Evolutionary conservation across 2,797 vertebrate species (phyloP), one percentile per base, ranked within the genome.

Genomic region (Rhincodon typus): DNA sequence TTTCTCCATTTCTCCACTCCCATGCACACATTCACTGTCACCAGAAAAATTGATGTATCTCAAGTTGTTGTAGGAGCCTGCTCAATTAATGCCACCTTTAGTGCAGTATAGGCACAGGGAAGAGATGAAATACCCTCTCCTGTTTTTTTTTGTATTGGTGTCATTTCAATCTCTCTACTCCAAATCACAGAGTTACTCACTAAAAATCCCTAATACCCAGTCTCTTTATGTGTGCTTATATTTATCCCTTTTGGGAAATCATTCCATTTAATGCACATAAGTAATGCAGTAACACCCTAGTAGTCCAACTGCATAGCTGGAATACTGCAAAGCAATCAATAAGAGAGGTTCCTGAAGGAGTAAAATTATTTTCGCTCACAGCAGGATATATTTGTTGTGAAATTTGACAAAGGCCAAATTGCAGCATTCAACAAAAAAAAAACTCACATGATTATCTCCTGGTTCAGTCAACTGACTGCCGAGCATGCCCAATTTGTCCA

Each of bases 371-470:
- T 69, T n/a, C 62, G 0, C 90, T 93, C 12, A 21, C 19, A 25
- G 23, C 82, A 38, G 19, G 90, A 13, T 42, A 10, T 12, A 93
- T 38, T 42, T 42, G 34, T n/a, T 66, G 66, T 25, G 8, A 93
- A 93, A 67, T 67, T 12, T 21, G 62, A 12, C 90, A 91, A 6
- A 23, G 62, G 62, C 21, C 90, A 25, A 38, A 93, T n/a, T 69
- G 23, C 10, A 69, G n/a, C 57, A 42, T 0, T n/a, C n/a, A 66
- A 57, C 23, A 93, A 93, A 69, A 25, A 66, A 42, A 93, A 21
- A 30, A 93, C 90, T 93, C 90, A 93, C 90, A 93, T 93, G 62
- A 69, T 93, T 93, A 42, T 93, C 90, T 93, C 90, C 90, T 69
- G 66, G 88, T 67, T 67, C 62, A 62, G 88, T 91, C 88, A 91